These are phyloP conservation scores for Tachystola acroxantha DNA, from an alignment of 2,888 invertebrate species.

Conservation along the genomic window DNA sequence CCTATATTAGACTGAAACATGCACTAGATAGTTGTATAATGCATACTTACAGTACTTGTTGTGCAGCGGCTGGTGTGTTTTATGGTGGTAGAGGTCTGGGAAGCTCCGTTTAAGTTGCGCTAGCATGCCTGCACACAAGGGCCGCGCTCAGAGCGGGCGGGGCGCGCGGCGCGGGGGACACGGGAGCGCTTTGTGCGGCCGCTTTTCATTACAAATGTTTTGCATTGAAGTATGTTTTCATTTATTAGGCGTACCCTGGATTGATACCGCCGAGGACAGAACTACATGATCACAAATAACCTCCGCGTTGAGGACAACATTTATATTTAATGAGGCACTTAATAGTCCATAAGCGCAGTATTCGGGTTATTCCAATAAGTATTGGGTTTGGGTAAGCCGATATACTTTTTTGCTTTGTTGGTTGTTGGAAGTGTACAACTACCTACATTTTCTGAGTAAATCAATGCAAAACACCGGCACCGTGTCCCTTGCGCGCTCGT, in stretches of 20 bases:
- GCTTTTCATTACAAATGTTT: neutral
- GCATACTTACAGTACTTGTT: conserved; percentile 82
- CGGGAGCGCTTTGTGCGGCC: neutral
- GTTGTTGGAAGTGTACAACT: no score
- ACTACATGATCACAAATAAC: no score
- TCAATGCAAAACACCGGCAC: conserved; percentile 15
- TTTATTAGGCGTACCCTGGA: no score
- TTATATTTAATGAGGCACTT: no score
- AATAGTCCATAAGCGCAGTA: no score
- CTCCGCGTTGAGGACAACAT: no score
- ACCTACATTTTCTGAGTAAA: no score
- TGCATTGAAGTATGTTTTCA: neutral
- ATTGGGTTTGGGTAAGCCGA: no score
- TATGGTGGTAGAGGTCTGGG: conserved; percentile 88
- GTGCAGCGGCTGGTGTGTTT: conserved; percentile 87
- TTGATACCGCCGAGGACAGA: no score
- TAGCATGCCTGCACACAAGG: conserved; percentile 89
- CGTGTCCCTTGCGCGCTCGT: conserved; percentile 44
- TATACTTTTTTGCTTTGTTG: no score
- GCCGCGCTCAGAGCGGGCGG: conserved; percentile 71
- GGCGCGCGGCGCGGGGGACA: conserved; percentile 11
- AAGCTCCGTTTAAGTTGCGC: conserved; percentile 93
- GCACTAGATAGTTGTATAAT: conserved; percentile 50
- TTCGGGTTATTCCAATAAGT: no score
- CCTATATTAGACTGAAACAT: conserved; percentile 28